Conservation (phyloP, 2,888 invertebrate species). For the Incurvaria masculella region DNA sequence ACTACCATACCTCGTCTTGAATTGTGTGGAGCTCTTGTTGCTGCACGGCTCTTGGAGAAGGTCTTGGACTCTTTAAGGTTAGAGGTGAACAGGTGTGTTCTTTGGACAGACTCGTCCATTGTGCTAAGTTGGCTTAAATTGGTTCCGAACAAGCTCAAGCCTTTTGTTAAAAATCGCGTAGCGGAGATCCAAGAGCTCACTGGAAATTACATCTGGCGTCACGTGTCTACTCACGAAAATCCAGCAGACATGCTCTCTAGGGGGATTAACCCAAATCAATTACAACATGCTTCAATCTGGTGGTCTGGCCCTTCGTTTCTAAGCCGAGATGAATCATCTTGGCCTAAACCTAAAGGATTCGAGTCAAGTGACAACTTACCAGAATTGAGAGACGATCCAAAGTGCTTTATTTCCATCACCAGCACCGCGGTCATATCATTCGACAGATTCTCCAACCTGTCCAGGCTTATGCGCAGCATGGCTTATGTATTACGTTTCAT, state of each 20-base stretch:
- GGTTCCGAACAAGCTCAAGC: constrained; percentile 8
- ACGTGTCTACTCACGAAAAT: constrained; percentile 14
- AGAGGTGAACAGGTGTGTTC: neutral
- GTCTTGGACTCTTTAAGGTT: too few species aligned
- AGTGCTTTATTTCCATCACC: too few species aligned
- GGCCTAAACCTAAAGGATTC: constrained; percentile 2
- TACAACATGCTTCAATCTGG: constrained; percentile 9
- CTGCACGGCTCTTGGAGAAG: too few species aligned
- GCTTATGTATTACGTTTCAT: constrained; percentile 6
- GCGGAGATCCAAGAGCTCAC: constrained; percentile 11
- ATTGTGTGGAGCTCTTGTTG: too few species aligned
- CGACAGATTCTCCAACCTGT: constrained; percentile 3
- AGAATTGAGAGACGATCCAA: neutral
- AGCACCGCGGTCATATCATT: neutral
- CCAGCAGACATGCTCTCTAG: constrained; percentile 15
- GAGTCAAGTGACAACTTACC: neutral
- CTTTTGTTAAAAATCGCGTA: constrained; percentile 16
- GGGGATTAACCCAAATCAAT: constrained; percentile 10
- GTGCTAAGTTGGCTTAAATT: constrained; percentile 9
- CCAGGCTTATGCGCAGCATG: neutral
- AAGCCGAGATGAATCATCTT: neutral
- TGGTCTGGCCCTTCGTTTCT: constrained; percentile 11
- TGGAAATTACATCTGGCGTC: constrained; percentile 7
- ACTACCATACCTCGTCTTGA: too few species aligned
- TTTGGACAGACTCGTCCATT: constrained; percentile 12